Evolutionary conservation across 2,113 vertebrate species (phyloP).

Genomic region (Shinisaurus crocodilurus): DNA sequence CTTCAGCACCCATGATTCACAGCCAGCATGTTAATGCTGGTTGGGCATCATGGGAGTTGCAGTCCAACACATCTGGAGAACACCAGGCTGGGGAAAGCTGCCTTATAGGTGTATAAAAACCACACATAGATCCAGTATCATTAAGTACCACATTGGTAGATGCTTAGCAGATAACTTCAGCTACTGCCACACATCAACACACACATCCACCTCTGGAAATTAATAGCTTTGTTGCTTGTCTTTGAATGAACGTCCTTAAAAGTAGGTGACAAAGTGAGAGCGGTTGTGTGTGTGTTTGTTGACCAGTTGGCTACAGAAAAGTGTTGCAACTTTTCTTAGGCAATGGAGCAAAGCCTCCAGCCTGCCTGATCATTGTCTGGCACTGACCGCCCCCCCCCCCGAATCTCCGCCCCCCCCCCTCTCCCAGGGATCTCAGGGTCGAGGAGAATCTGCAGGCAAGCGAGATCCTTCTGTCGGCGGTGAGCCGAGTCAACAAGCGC

Average conservation of each 20-base stretch:
- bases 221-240: background rate
- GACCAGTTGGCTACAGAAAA: background rate
- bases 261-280: background rate
- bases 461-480: background rate
- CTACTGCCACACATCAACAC: background rate
- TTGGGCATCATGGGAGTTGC: too few species aligned
- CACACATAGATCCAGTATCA: background rate
- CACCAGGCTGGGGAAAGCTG: background rate
- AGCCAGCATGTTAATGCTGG: too few species aligned
- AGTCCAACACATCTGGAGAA: too few species aligned
- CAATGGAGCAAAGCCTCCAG: background rate
- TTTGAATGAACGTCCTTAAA: background rate
- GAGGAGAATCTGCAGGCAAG: background rate
- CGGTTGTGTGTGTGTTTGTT: too few species aligned
- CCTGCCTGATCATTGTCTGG: background rate
- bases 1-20: too few species aligned
- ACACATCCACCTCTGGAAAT: background rate
- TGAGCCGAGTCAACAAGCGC: background rate
- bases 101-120: too few species aligned
- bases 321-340: background rate
- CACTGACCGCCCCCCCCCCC: background rate
- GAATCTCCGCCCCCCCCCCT: too few species aligned
- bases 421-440: background rate
- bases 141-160: background rate
- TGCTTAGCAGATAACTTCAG: background rate